phyloP scores from a whole-genome alignment of 2,797 vertebrate species.

The Siniperca obscura region DNA sequence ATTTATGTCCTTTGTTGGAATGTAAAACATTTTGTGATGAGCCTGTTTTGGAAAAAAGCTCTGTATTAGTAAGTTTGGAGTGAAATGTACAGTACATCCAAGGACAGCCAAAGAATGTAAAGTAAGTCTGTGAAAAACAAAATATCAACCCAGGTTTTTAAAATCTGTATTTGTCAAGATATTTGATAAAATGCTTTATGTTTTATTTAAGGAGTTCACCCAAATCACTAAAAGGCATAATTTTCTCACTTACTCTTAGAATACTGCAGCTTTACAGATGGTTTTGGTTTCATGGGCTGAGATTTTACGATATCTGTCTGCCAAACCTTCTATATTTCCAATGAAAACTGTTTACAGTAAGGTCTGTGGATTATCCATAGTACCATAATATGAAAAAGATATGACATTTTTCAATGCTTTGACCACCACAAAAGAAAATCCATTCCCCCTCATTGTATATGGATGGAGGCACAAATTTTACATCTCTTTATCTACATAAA shows the following conservation, averaged over 20 bases:
- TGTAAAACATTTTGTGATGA: slow-evolving; percentile 46
- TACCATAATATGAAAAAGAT: neutral
- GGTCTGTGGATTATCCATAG: neutral
- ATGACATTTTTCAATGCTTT: neutral
- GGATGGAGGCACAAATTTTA: neutral
- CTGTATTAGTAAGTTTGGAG: slow-evolving; percentile 35
- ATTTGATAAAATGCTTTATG: neutral
- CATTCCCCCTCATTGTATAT: neutral
- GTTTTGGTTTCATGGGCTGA: neutral
- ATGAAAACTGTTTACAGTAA: neutral
- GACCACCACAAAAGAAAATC: neutral
- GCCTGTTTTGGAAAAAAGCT: slow-evolving; percentile 29
- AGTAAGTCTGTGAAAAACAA: neutral
- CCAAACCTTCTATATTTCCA: neutral
- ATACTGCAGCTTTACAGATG: neutral
- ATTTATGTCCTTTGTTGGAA: slow-evolving; percentile 67
- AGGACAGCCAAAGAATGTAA: slow-evolving; percentile 7
- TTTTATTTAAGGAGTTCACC: neutral
- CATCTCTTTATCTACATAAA: neutral
- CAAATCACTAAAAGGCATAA: neutral
- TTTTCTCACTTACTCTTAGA: neutral
- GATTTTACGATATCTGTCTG: neutral
- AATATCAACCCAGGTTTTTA: neutral
- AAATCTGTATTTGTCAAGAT: neutral
- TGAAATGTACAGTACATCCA: slow-evolving; percentile 13